phyloP scores from a whole-genome alignment of 2,888 invertebrate species.

The Rosalia funebris region DNA sequence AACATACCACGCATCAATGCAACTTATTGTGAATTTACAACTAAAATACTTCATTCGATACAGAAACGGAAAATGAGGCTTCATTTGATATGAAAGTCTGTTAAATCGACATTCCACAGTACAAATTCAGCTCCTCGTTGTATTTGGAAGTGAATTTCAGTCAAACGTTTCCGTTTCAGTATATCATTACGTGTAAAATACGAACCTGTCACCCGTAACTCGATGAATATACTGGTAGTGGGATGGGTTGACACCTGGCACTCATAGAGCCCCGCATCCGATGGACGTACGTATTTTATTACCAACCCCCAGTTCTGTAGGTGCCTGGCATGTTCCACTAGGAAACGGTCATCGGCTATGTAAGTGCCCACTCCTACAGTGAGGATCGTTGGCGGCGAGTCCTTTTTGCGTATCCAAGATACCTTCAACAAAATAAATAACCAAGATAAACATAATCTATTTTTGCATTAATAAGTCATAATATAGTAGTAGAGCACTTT shows the following conservation, averaged over 20 bases:
- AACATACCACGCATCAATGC: too few species aligned
- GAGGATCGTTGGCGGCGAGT: slow-evolving; percentile 68
- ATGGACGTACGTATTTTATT: slow-evolving; percentile 75
- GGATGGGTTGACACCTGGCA: slow-evolving; percentile 86
- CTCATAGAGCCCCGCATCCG: slow-evolving; percentile 79
- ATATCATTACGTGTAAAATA: slow-evolving; percentile 21
- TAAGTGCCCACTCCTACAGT: slow-evolving; percentile 75
- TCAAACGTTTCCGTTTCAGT: too few species aligned
- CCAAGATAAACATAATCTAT: background rate
- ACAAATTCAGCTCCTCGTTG: too few species aligned
- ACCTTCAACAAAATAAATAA: slow-evolving; percentile 62
- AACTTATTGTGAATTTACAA: too few species aligned
- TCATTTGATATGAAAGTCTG: too few species aligned
- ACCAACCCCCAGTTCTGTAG: slow-evolving; percentile 72
- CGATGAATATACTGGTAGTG: slow-evolving; percentile 78
- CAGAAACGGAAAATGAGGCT: too few species aligned
- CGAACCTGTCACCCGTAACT: slow-evolving; percentile 79
- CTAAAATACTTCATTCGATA: too few species aligned
- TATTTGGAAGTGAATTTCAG: too few species aligned
- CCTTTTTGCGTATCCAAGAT: slow-evolving; percentile 77
- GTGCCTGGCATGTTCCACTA: slow-evolving; percentile 71
- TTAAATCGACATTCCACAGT: too few species aligned
- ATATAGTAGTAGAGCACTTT: background rate
- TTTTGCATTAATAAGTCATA: background rate
- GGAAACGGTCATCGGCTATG: slow-evolving; percentile 73